Conservation (phyloP, 2,113 vertebrate species). For the Actenoides lindsayi region DNA sequence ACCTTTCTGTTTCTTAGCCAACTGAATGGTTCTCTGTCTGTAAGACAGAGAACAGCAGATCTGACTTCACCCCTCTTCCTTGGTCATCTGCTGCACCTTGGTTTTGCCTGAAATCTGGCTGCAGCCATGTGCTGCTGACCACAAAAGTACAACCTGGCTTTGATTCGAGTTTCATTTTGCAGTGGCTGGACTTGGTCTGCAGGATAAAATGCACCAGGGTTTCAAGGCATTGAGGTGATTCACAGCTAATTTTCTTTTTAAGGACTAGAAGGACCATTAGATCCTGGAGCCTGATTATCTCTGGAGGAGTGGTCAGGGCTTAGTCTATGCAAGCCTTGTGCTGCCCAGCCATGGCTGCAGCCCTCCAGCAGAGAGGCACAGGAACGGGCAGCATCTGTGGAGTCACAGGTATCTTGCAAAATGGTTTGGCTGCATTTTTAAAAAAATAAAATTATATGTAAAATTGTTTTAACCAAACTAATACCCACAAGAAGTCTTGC, state of each 20-base stretch:
- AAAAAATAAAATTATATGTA: neutral
- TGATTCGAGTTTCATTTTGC: slow-evolving; percentile 16
- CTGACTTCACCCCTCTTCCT: neutral
- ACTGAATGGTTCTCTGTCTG: neutral
- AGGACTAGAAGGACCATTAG: slow-evolving; percentile 21
- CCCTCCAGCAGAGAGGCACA: neutral
- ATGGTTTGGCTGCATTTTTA: neutral
- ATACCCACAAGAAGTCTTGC: neutral
- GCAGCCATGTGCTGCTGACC: neutral
- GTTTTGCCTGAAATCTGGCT: neutral
- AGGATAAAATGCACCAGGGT: neutral
- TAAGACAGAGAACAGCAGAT: neutral
- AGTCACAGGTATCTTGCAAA: neutral
- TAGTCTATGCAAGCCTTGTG: neutral
- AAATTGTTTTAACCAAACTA: neutral
- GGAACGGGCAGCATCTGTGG: neutral
- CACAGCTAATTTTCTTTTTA: slow-evolving; percentile 25
- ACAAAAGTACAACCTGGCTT: neutral
- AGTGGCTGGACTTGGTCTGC: neutral
- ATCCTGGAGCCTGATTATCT: slow-evolving; percentile 42
- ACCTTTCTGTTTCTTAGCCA: neutral
- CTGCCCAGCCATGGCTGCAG: neutral
- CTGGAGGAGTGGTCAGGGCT: neutral
- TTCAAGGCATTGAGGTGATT: slow-evolving; percentile 31
- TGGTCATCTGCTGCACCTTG: neutral